Base-by-base conservation (phyloP, 2,113 vertebrate species). In the Platycercus adscitus region DNA sequence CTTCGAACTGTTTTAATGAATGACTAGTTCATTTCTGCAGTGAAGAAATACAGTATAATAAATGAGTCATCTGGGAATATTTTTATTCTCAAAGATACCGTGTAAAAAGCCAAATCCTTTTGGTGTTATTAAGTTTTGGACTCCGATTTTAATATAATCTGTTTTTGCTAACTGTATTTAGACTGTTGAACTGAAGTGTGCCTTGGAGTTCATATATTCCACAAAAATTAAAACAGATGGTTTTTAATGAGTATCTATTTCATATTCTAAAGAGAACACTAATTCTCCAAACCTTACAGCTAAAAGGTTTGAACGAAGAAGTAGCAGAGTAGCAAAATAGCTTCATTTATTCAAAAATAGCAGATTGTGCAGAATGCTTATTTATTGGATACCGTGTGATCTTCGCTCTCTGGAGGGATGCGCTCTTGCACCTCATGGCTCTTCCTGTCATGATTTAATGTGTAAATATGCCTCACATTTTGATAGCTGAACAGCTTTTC, bases 11-110 rank as follows among this genome's bases (percentile, higher is more conserved):
- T 78, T 80, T 33, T 94, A 81, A 94, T 88, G 61, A 93, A 77
- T 58, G 46, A 77, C 31, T 91, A 71, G 71, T 73, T 95, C 26
- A n/a, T 81, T 95, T 94, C 69, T 93, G 43, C 82, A 61, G 64
- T 81, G 61, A 81, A 91, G 63, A 94, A 97, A 46, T 89, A 82
- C 89, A 94, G 39, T 95, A 76, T 80, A 93, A 86, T 86, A 94
- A 95, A 72, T 80, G 81, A 96, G 81, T 97, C 91, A 96, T 95
- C 91, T 96, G 78, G 85, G 95, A 95, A 89, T 96, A 95, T 95
- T 94, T 95, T 97, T 95, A 81, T 97, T 70, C 41, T 52, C 58
- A 86, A 95, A 89, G 89, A 70, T 96, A 50, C 41, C 63, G 75
- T 65, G 41, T 89, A 69, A 95, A 88, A 95, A 96, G 94, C 80